Evolutionary conservation across 2,113 vertebrate species (phyloP), one percentile per base, ranked within the genome.

Genomic region (Leptosomus discolor): DNA sequence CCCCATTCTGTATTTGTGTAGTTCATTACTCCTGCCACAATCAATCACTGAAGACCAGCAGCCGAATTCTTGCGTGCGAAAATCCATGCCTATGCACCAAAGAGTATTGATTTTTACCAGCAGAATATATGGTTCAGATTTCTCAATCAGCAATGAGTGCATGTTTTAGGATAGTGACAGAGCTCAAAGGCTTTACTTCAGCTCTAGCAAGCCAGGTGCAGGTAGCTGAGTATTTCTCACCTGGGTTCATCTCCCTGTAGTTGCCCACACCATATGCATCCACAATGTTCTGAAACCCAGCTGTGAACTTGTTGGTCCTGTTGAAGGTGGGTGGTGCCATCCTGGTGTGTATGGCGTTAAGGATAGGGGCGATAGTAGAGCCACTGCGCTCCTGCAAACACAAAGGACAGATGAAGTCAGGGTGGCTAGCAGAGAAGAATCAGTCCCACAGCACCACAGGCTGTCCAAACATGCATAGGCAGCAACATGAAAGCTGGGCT

Each of bases 251-350:
- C 96, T 99, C 99, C 57, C 99, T 97, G 97, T 99, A 99, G 75
- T 97, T 99, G 70, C 99, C 99, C 4, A 99, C 99, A 15, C 99
- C 99, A 0, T 99, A 99, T 0, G 99, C 99, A 53, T 99, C 99
- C 5, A 99, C 99, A 0, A 99, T 99, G 94, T 99, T 99, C 98
- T 99, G 99, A 97, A 99, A 99, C 41, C 99, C 99, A 20, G 98
- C 98, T 19, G 99, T 99, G 97, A 99, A 99, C 83, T 99, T 99
- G 96, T 99, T 99, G 95, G 99, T 99, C 95, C 99, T 99, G 95
- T 99, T 99, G 97, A 99, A 99, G 26, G 99, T 99, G 36, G 99
- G 99, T 32, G 99, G 99, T 69, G 98, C 98, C 95, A 99, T 98
- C 93, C 98, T 99, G 69, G 99, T 99, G 41, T 99, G 98, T 97